Evolutionary conservation across 2,888 invertebrate species (phyloP), one percentile per base, ranked within the genome.

Genomic region (Gari tellinella): DNA sequence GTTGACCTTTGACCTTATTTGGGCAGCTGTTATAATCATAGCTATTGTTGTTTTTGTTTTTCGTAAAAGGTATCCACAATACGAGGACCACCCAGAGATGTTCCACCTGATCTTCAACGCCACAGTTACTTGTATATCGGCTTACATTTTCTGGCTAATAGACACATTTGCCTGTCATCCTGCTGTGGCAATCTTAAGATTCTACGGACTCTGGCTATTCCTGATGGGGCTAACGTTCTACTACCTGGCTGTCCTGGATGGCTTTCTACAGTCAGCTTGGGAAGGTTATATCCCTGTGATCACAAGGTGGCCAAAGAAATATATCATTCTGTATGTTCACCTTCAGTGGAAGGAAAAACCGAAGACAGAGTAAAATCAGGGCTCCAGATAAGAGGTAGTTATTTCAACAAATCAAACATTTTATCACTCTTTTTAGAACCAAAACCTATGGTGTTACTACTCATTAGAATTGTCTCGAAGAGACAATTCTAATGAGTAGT

Each of bases 1-100:
- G 57, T 26, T 57, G 17, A 57, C 57, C 14, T 57, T 57, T 57
- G 57, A 57, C 31, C 46, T 57, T 3, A 57, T 57, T 17, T 57
- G 57, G 57, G 57, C 46, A 5, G 57, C 19, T 14, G n/a, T 57
- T 25, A n/a, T 57, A n/a, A 19, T 57, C 17, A 26, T 25, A 2
- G 23, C 45, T 41, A 17, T 46, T 7, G 12, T 31, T 1, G 45
- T 57, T 3, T 57, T 46, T 31, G 31, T 45, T 8, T 46, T 21
- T 15, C 57, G 57, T 1, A 45, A 41, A 23, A 26, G 41, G 2
- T 57, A 57, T 19, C 57, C 57, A 17, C 57, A 57, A 25, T 57
- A 31, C 31, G 17, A 45, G 12, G 26, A 17, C 12, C 7, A 31
- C 31, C 45, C 26, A 14, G 57, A 46, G 1, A 17, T 57, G 25